Percentiles rank a stretch among this genome's conserved stretches.
These are phyloP conservation scores for Volucella zonaria DNA, from an alignment of 2,888 invertebrate genomes.

Conservation along the genomic window DNA sequence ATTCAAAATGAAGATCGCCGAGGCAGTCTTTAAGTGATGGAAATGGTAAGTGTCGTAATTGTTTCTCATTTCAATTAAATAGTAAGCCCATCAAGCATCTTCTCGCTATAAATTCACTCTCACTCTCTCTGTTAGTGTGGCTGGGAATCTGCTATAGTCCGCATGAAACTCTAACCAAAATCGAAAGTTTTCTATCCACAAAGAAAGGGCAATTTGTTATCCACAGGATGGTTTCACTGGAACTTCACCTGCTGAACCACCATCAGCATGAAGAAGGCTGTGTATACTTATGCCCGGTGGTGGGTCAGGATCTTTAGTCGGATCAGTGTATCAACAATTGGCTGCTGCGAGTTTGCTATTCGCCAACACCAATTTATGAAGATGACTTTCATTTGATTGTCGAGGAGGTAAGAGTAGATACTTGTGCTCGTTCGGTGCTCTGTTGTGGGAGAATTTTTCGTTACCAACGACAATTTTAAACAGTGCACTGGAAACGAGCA, in stretches of 20 bases:
- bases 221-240: conserved; percentile 61
- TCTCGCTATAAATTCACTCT: neutral
- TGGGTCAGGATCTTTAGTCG: conserved; percentile 64
- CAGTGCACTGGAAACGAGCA: conserved; percentile 34
- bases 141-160: conserved; percentile 8
- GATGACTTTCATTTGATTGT: conserved; percentile 65
- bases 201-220: conserved; percentile 66
- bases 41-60: conserved; percentile 17
- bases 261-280: conserved; percentile 45
- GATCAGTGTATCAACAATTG: conserved; percentile 63
- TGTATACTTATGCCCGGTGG: neutral
- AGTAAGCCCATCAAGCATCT: neutral
- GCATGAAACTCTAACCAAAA: conserved; percentile 23
- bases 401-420: neutral
- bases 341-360: conserved; percentile 43
- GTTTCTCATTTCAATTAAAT: conserved; percentile 10
- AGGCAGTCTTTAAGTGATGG: conserved; percentile 42
- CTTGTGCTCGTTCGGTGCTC: conserved; percentile 14
- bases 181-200: conserved; percentile 44
- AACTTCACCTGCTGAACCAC: conserved; percentile 63
- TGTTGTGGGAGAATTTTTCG: conserved; percentile 62
- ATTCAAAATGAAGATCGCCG: conserved; percentile 68
- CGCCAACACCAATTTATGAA: conserved; percentile 68
- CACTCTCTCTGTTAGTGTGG: conserved; percentile 7
- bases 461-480: conserved; percentile 54